phyloP scores from a whole-genome alignment of 2,888 invertebrate genomes.

The Labia minor region DNA sequence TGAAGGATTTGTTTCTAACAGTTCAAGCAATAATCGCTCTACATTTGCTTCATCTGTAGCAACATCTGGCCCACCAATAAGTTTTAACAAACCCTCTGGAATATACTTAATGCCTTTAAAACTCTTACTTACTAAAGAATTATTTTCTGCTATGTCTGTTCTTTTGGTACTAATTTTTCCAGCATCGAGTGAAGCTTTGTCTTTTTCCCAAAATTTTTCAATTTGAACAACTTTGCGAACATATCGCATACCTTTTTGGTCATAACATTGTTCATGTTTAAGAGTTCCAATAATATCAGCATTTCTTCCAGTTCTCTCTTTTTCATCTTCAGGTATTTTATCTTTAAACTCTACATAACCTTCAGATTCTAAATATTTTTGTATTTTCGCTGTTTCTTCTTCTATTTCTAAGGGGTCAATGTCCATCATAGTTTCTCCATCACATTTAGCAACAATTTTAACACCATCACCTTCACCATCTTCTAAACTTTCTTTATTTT shows the following conservation, averaged over 20 bases:
- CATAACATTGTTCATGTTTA: constrained; percentile 41
- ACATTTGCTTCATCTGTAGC: not conserved
- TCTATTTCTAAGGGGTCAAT: constrained; percentile 19
- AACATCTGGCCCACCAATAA: not conserved
- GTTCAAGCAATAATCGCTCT: not conserved
- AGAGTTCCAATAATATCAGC: constrained; percentile 35
- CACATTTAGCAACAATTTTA: constrained; percentile 25
- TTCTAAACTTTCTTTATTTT: not conserved
- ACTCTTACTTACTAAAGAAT: not conserved
- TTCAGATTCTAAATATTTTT: not conserved
- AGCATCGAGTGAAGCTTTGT: constrained; percentile 24
- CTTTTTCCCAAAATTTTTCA: constrained; percentile 45
- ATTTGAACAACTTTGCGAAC: constrained; percentile 47
- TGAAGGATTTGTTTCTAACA: not conserved
- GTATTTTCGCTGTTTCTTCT: constrained; percentile 13
- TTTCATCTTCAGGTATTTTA: constrained; percentile 16
- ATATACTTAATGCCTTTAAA: not conserved
- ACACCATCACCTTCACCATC: constrained; percentile 18
- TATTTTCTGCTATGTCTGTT: no score
- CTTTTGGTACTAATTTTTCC: not conserved
- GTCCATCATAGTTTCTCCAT: constrained; percentile 27
- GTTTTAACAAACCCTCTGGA: not conserved
- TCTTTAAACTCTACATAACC: constrained; percentile 14
- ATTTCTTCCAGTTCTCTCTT: constrained; percentile 24
- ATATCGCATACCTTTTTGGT: constrained; percentile 41